Conservation (phyloP, 2,113 vertebrate species). For the Mionectes macconnelli region DNA sequence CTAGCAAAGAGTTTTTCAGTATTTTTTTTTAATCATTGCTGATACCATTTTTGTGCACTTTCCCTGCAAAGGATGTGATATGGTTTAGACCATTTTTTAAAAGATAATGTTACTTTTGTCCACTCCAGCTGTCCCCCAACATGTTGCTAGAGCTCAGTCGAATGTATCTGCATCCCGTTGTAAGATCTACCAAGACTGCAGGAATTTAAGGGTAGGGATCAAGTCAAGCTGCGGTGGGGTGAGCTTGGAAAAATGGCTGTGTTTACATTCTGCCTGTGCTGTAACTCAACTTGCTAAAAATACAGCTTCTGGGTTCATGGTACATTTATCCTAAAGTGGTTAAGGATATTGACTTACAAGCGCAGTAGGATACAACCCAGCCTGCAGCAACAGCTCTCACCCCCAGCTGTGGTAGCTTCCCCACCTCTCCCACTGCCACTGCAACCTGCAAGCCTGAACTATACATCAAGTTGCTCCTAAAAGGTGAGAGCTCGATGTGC, state of each 20-base stretch:
- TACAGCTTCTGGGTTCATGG: background rate
- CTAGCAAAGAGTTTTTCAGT: background rate
- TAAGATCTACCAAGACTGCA: background rate
- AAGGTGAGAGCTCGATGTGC: background rate
- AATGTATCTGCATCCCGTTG: background rate
- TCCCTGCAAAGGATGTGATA: background rate
- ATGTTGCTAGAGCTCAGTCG: background rate
- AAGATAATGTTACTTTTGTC: background rate
- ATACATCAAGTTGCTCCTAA: background rate
- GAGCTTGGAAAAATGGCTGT: background rate
- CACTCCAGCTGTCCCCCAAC: background rate
- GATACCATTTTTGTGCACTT: background rate
- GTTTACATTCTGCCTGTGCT: background rate
- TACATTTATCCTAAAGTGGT: background rate
- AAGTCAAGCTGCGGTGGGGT: background rate
- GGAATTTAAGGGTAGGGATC: background rate
- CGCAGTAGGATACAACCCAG: background rate
- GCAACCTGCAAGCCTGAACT: background rate
- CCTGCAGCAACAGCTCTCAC: background rate
- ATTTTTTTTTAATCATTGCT: background rate
- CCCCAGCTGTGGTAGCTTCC: background rate
- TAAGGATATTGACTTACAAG: background rate
- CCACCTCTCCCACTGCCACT: background rate
- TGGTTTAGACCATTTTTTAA: background rate
- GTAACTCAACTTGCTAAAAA: background rate